Evolutionary conservation across 2,888 invertebrate species (phyloP), one percentile per base, ranked within the genome.

Genomic region (Acanthococcus lagerstroemiae): DNA sequence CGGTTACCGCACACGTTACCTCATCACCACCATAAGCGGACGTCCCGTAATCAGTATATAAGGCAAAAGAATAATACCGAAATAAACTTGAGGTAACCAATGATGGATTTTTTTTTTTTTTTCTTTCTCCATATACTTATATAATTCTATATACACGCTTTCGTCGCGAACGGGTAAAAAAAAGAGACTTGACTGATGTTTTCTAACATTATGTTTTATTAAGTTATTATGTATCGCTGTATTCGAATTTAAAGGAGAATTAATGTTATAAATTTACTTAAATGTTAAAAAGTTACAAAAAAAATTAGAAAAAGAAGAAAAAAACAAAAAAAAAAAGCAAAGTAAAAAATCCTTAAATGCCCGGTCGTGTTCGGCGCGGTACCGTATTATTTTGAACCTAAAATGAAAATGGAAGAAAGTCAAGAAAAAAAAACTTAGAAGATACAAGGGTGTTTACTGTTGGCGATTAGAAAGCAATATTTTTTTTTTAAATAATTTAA

Each of bases 1-100:
- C 48, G 61, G n/a, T 52, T 61, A 50, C 61, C 61, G 15, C 61
- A 61, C 17, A 61, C 61, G 37, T 52, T 61, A 37, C 61, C 61
- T 26, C 61, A 61, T 61, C 60, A 60, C 6, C 30, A 61, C 17
- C 37, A 37, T 21, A 61, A 46, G 24, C 26, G 44, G 15, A 5
- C 60, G 48, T 4, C 56, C 22, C 61, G 61, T 21, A 61, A 21
- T 24, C 52, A 52, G 21, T 61, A 54, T 24, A 37, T 24, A 12
- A 26, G 61, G 24, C 50, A 50, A 22, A 61, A 61, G 27, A 61
- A 54, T 50, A 61, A 61, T 61, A 37, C 61, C 15, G 61, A 61
- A 50, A 61, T 61, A 19, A 61, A 61, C 52, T 37, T 61, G 61
- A 50, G 61, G 52, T 61, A 61, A 61, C 48, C 48, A 48, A 9